Evolutionary conservation across 1,140 invertebrate species (phyloP).

Genomic region (Sitodiplosis mosellana): DNA sequence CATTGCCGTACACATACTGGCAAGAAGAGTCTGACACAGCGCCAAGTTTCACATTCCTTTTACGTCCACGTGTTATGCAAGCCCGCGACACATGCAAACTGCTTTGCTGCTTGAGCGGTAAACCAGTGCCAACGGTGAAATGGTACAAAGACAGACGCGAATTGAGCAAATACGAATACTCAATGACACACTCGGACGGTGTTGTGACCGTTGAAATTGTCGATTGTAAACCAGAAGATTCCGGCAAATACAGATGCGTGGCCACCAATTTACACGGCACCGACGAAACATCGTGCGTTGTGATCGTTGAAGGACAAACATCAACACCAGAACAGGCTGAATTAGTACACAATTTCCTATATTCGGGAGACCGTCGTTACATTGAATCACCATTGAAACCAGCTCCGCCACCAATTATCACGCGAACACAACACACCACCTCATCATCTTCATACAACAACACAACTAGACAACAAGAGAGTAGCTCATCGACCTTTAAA

Average conservation of each 20-base stretch:
- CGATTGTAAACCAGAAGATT: slow-evolving; percentile 83
- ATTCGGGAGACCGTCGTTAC: slow-evolving; percentile 71
- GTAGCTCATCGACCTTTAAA: neutral
- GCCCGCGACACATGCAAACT: slow-evolving; percentile 86
- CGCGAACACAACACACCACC: slow-evolving; percentile 9
- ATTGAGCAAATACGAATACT: slow-evolving; percentile 75
- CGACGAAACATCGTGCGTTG: slow-evolving; percentile 86
- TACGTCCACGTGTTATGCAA: slow-evolving; percentile 95
- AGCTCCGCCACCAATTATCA: slow-evolving; percentile 49
- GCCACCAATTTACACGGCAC: slow-evolving; percentile 83
- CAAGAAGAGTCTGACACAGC: slow-evolving; percentile 75
- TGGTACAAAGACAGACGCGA: slow-evolving; percentile 90
- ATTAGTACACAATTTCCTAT: slow-evolving; percentile 66
- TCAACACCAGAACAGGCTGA: slow-evolving; percentile 59
- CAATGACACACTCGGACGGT: slow-evolving; percentile 76
- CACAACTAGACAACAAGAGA: neutral
- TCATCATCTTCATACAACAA: slow-evolving; percentile 1
- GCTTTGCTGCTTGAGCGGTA: slow-evolving; percentile 88
- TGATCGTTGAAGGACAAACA: slow-evolving; percentile 82
- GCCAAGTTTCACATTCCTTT: slow-evolving; percentile 90
- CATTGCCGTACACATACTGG: slow-evolving; percentile 63
- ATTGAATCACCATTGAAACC: slow-evolving; percentile 65
- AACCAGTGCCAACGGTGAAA: slow-evolving; percentile 77
- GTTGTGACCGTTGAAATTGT: slow-evolving; percentile 93
- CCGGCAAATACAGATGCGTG: slow-evolving; percentile 86